Percentiles rank a stretch among this genome's conserved stretches.
Conservation (phyloP, 2,113 vertebrate species). For the Mus musculus region GRCm39 chr11:96438501-96439000, state of each 20-base stretch:
- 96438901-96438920: neutral
- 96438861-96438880: conserved; percentile 10
- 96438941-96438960: conserved; percentile 12
- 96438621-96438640: neutral
- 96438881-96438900: neutral
- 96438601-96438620: neutral
- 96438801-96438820: neutral
- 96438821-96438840: neutral
- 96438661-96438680: neutral
- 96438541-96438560: neutral
- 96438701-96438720: conserved; percentile 11
- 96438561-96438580: neutral
- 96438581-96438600: neutral
- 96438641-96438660: neutral
- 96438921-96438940: conserved; percentile 1
- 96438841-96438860: conserved; percentile 22
- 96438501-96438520: neutral
- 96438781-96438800: neutral
- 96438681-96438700: neutral
- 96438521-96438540: neutral
- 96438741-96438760: too few relatives aligned
- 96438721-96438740: neutral
- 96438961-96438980: conserved; percentile 42
- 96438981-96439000: neutral
- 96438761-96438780: neutral